Conservation (phyloP, 92 coral and sea anemone species). For the Bergia puertoricense region DNA sequence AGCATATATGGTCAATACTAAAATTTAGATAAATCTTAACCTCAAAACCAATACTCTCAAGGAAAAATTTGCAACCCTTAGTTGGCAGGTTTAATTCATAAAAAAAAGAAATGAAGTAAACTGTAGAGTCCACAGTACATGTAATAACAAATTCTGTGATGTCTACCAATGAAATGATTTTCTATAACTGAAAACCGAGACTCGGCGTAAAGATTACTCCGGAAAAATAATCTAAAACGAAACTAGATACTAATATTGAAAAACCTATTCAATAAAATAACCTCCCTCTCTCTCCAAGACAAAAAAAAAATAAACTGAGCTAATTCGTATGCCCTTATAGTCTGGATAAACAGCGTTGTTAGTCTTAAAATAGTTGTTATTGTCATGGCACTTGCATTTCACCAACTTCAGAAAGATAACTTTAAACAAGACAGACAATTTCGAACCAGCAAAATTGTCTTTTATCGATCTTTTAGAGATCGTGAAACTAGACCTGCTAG, state of each 20-base stretch:
- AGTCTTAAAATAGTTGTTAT: neutral
- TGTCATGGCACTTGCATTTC: neutral
- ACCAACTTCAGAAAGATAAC: neutral
- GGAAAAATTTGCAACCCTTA: no score
- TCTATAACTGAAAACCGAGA: neutral
- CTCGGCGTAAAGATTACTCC: neutral
- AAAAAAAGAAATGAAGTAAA: no score
- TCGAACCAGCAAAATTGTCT: conserved; percentile 33
- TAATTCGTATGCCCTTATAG: neutral
- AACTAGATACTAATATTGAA: neutral
- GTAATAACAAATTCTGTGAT: neutral
- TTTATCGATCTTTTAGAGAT: neutral
- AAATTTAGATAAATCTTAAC: no score
- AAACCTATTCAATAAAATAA: neutral
- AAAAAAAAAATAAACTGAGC: neutral
- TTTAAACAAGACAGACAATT: neutral
- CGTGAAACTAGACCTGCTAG: conserved; percentile 10
- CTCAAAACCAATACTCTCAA: no score
- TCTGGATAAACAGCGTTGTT: neutral
- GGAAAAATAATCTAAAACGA: neutral
- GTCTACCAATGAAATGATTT: neutral
- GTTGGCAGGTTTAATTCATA: no score
- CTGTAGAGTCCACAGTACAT: no score
- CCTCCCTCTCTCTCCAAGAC: neutral
- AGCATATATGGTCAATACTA: neutral